Base-by-base conservation (phyloP, 2,113 vertebrate genomes). In the Oreochromis aureus region DNA sequence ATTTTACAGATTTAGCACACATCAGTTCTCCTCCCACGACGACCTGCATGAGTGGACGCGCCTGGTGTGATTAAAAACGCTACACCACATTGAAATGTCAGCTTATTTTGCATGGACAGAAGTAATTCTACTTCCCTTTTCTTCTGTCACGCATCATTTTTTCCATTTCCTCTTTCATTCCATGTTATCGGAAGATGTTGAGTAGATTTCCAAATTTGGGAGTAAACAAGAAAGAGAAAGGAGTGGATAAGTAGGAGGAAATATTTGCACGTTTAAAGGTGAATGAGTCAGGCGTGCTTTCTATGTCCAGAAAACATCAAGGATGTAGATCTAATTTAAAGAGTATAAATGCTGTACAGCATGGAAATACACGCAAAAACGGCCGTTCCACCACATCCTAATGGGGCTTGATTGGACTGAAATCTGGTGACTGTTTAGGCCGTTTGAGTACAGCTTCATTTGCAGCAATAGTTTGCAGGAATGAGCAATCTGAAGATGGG, bases 161-260 rank as follows among this genome's bases (percentile, higher is more conserved):
- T 92, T 88, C 83, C 90, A 94, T 90, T 94, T 95, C 95, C 93
- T 90, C 91, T 89, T 84, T 86, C 12, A 58, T 76, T 83, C 59
- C 3, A 39, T 54, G 30, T 89, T 58, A 91, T 79, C 51, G 51
- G 53, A 87, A 89, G 73, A 87, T 80, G 51, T 84, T n/a, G 39
- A 24, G 82, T 53, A 86, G 55, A 83, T 94, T 89, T 90, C 76
- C 86, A 80, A 39, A 66, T 82, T 61, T 10, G 53, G 22, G 13
- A 36, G 22, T 69, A 34, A 66, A 19, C 27, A 69, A 51, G 41
- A 30, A 9, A 73, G 36, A 63, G 10, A 59, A 32, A 89, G 24
- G 73, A 55, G 27, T 80, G 44, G 71, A 69, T 39, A 24, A 71
- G 54, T 41, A 18, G 79, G 46, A 80, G 30, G 19, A 11, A 2